phyloP scores from a whole-genome alignment of 2,113 vertebrate species.

The Orycteropus afer region DNA sequence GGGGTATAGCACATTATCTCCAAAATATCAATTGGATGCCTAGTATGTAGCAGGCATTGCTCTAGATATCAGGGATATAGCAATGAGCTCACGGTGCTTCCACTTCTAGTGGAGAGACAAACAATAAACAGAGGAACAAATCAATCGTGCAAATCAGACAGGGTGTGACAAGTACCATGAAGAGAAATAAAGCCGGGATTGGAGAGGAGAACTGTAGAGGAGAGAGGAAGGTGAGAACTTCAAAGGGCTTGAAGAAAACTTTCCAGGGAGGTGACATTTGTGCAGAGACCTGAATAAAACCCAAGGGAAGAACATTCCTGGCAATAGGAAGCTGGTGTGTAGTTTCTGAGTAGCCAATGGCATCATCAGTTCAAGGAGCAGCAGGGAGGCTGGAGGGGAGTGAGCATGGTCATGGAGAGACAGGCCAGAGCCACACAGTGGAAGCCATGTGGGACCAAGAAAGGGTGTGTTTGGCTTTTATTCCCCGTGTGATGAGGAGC shows the following conservation, averaged over 20 bases:
- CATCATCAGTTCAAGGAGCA: neutral
- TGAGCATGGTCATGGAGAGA: neutral
- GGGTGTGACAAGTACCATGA: neutral
- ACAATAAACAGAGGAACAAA: neutral
- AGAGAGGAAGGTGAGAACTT: neutral
- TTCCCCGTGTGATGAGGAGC: accelerated
- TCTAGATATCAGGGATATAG: neutral
- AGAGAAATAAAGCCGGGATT: neutral
- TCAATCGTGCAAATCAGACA: neutral
- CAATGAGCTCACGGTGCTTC: neutral
- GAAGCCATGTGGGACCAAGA: neutral
- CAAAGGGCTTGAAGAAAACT: neutral
- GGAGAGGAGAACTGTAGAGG: accelerated
- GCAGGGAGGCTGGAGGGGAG: neutral
- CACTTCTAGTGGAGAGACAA: neutral
- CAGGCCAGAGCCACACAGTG: neutral
- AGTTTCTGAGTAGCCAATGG: neutral
- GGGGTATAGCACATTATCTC: too few relatives aligned
- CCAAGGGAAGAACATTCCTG: neutral
- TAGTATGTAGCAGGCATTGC: neutral
- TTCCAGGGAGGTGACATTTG: neutral
- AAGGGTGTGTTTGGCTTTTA: too few relatives aligned
- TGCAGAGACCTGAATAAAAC: neutral
- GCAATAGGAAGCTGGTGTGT: neutral
- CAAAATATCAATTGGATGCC: neutral